Conservation (phyloP, 2,888 invertebrate genomes). For the Aplocera efformata region DNA sequence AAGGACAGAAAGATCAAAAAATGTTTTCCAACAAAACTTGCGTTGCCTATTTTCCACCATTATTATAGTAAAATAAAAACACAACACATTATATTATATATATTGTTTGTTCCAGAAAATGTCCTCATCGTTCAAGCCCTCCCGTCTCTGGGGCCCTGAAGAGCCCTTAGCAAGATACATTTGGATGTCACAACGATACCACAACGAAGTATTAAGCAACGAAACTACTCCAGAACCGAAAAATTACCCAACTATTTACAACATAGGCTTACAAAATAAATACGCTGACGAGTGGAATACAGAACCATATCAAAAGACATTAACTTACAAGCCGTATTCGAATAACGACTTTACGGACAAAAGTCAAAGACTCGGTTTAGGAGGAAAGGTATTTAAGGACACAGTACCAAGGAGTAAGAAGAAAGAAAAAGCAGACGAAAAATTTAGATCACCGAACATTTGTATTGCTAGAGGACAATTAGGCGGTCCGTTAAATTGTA, state of each 20-base stretch:
- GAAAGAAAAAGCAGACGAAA: conserved; percentile 45
- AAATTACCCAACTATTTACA: conserved; percentile 53
- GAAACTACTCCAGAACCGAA: conserved; percentile 52
- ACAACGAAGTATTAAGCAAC: conserved; percentile 53
- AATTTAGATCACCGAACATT: conserved; percentile 67
- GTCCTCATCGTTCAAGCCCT: conserved; percentile 64
- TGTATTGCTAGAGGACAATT: conserved; percentile 64
- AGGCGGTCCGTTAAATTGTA: conserved; percentile 62
- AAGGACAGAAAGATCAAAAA: no score
- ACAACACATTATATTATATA: no score
- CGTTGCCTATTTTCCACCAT: no score
- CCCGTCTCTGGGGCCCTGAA: conserved; percentile 72
- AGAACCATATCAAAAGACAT: conserved; percentile 44
- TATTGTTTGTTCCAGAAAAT: conserved; percentile 64
- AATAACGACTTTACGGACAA: conserved; percentile 38
- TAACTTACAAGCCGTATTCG: conserved; percentile 40
- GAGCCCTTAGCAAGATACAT: conserved; percentile 70
- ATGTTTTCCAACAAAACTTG: no score
- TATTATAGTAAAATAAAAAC: no score
- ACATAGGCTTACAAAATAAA: conserved; percentile 50
- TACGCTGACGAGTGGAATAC: conserved; percentile 49
- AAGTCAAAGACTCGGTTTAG: conserved; percentile 16
- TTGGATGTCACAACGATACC: conserved; percentile 71
- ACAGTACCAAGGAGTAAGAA: conserved; percentile 51
- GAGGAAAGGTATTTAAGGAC: conserved; percentile 41